phyloP scores from a whole-genome alignment of 2,888 invertebrate genomes.

The Hofmannophila pseudospretella region DNA sequence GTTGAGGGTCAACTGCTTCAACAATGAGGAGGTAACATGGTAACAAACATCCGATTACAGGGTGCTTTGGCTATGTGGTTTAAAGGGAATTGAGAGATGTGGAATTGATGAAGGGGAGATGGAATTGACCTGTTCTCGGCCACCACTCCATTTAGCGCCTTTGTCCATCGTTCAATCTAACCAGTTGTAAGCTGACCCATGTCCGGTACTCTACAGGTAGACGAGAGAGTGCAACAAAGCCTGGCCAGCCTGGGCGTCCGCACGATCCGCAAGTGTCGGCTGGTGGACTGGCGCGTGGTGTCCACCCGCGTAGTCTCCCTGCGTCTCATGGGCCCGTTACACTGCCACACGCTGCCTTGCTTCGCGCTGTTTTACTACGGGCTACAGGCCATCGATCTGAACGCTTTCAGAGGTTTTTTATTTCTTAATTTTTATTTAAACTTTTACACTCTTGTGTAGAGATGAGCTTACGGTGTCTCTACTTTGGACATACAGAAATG shows the following conservation, averaged over 20 bases:
- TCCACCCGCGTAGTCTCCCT: slow-evolving; percentile 42
- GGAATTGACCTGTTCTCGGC: too few species aligned
- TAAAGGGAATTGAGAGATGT: too few species aligned
- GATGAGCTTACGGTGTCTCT: too few species aligned
- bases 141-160: too few species aligned
- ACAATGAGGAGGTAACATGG: slow-evolving; percentile 50
- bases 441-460: too few species aligned
- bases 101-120: too few species aligned
- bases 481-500: too few species aligned
- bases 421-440: not conserved
- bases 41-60: too few species aligned
- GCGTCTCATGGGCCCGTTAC: slow-evolving; percentile 68
- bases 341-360: slow-evolving; percentile 62
- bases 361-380: slow-evolving; percentile 79
- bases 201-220: slow-evolving; percentile 54
- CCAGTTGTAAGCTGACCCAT: too few species aligned
- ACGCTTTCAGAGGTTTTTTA: slow-evolving; percentile 63
- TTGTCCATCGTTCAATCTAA: too few species aligned
- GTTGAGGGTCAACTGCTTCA: slow-evolving; percentile 63
- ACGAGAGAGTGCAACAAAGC: slow-evolving; percentile 61
- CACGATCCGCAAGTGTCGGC: slow-evolving; percentile 61
- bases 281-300: slow-evolving; percentile 68
- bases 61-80: too few species aligned
- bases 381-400: slow-evolving; percentile 65
- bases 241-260: slow-evolving; percentile 58